phyloP scores from a whole-genome alignment of 2,888 invertebrate genomes.

The Schizaphis graminum region DNA sequence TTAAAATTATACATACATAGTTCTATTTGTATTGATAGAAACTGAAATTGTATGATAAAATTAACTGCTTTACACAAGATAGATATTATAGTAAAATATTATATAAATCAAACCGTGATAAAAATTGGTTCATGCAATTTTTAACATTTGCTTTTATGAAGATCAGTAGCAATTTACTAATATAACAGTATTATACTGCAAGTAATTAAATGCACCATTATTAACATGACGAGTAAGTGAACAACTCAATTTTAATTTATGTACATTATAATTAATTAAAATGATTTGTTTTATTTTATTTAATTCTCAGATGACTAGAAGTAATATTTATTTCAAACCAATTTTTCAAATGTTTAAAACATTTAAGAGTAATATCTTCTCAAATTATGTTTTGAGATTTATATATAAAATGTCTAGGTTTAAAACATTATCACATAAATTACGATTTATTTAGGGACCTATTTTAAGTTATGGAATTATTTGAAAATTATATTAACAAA shows the following conservation, averaged over 20 bases:
- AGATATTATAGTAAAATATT: not conserved
- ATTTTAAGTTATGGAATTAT: not conserved
- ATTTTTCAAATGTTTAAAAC: not conserved
- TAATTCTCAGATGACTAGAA: slow-evolving; percentile 53
- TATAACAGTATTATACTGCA: not conserved
- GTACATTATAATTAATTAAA: not conserved
- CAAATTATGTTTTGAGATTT: not conserved
- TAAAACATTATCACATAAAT: slow-evolving; percentile 44
- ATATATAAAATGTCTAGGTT: not conserved
- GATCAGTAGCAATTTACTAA: not conserved
- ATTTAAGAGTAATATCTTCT: not conserved
- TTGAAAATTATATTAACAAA: not conserved
- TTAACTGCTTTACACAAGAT: slow-evolving; percentile 6
- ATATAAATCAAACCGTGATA: slow-evolving; percentile 18
- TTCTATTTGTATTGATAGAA: not conserved
- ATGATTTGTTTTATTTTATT: not conserved
- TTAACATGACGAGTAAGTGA: not conserved
- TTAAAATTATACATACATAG: slow-evolving; percentile 8
- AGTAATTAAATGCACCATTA: slow-evolving; percentile 13
- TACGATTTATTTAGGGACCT: slow-evolving; percentile 8
- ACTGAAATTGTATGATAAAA: not conserved
- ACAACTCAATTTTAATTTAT: not conserved
- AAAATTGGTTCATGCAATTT: not conserved
- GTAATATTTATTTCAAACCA: not conserved
- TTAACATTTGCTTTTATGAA: not conserved